Evolutionary conservation across 2,797 vertebrate genomes (phyloP).

Genomic region (Champsocephalus esox): DNA sequence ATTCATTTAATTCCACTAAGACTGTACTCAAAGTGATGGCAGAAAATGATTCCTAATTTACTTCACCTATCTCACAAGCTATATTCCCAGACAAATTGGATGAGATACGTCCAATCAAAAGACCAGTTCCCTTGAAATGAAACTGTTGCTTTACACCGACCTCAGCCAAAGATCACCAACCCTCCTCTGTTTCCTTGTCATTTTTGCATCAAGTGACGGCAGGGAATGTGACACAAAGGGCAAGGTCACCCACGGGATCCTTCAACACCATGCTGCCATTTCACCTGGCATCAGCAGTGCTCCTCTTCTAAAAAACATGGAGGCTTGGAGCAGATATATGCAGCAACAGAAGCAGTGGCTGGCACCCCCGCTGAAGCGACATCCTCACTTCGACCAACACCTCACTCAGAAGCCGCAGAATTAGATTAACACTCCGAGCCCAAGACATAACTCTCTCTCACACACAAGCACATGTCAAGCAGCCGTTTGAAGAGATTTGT

Average conservation of each 20-base stretch:
- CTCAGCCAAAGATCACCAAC: slow-evolving; percentile 9
- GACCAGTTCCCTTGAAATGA: slow-evolving; percentile 22
- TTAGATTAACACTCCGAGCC: slow-evolving; percentile 65
- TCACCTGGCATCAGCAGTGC: slow-evolving; percentile 52
- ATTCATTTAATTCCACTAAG: neutral
- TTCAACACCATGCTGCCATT: slow-evolving; percentile 36
- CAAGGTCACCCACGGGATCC: slow-evolving; percentile 58
- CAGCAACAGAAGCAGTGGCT: slow-evolving; percentile 46
- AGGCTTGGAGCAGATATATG: slow-evolving; percentile 43
- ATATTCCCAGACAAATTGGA: slow-evolving; percentile 5
- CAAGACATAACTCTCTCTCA: slow-evolving; percentile 40
- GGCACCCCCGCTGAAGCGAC: slow-evolving; percentile 55
- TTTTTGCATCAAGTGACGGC: slow-evolving; percentile 39
- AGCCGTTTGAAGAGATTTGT: slow-evolving; percentile 33
- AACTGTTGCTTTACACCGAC: slow-evolving; percentile 6
- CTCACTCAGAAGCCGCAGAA: slow-evolving; percentile 60
- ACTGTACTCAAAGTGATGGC: slow-evolving; percentile 14
- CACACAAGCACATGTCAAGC: slow-evolving; percentile 48
- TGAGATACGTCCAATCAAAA: slow-evolving; percentile 27
- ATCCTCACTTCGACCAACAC: slow-evolving; percentile 70
- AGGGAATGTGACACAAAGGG: slow-evolving; percentile 47
- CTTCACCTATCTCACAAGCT: slow-evolving; percentile 8
- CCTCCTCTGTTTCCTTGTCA: slow-evolving; percentile 21
- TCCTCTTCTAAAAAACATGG: slow-evolving; percentile 7
- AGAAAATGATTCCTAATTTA: slow-evolving; percentile 18